phyloP scores from a whole-genome alignment of 2,113 vertebrate genomes.

The Butastur rufipennis region DNA sequence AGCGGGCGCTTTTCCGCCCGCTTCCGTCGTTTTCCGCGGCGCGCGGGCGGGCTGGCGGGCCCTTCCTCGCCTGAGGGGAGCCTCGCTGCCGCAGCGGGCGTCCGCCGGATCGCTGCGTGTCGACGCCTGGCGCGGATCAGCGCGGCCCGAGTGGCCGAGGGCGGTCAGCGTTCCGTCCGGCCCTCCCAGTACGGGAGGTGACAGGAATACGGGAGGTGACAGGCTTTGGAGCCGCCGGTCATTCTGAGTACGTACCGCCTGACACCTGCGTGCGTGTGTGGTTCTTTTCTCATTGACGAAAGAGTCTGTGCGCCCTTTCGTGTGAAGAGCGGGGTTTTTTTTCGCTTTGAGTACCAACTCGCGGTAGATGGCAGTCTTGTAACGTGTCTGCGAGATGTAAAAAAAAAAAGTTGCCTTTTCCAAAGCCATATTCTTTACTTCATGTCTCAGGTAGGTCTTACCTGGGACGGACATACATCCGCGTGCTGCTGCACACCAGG shows the following conservation, averaged over 20 bases:
- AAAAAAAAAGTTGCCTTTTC: too few species aligned
- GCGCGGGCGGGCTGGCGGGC: too few species aligned
- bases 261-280: accelerated
- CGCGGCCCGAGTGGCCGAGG: accelerated
- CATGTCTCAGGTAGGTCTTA: accelerated
- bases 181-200: accelerated
- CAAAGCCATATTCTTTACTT: accelerated
- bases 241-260: accelerated
- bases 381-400: accelerated
- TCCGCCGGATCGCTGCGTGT: accelerated
- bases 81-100: accelerated
- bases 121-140: too few species aligned
- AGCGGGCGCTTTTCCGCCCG: background rate
- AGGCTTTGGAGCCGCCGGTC: accelerated
- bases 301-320: accelerated
- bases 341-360: accelerated
- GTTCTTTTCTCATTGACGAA: accelerated
- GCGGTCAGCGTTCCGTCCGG: accelerated
- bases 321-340: accelerated
- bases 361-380: background rate
- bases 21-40: background rate
- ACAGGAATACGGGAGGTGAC: accelerated
- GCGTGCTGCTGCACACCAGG: accelerated
- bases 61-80: too few species aligned
- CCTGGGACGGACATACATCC: accelerated